Evolutionary conservation across 2,888 invertebrate genomes (phyloP).

Genomic region (Tolmerus cingulatus): DNA sequence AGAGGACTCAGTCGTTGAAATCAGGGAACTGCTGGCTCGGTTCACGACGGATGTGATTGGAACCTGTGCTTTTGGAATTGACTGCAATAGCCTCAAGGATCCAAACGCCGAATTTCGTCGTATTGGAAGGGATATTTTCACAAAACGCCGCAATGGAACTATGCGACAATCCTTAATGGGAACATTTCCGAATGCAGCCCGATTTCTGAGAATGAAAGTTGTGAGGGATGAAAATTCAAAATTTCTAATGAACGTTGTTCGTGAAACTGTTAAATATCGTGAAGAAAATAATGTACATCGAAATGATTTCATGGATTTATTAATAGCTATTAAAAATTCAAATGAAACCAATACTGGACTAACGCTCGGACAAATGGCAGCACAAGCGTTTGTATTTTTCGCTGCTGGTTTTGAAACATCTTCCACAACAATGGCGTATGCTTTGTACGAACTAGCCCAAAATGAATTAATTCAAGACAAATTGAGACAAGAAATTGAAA

Average conservation of each 20-base stretch:
- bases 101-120: slow-evolving; percentile 58
- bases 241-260: slow-evolving; percentile 53
- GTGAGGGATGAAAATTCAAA: background rate
- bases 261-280: slow-evolving; percentile 52
- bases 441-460: slow-evolving; percentile 65
- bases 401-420: slow-evolving; percentile 68
- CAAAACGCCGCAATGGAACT: background rate
- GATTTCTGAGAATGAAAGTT: slow-evolving; percentile 37
- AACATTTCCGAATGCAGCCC: slow-evolving; percentile 12
- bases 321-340: slow-evolving; percentile 53
- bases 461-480: slow-evolving; percentile 64
- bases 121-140: slow-evolving; percentile 51
- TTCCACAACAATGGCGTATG: slow-evolving; percentile 64
- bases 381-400: slow-evolving; percentile 68
- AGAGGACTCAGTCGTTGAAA: slow-evolving; percentile 55
- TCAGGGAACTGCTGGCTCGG: slow-evolving; percentile 61
- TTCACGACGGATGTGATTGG: slow-evolving; percentile 66
- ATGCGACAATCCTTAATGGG: slow-evolving; percentile 48
- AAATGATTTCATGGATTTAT: slow-evolving; percentile 55
- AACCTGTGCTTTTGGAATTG: slow-evolving; percentile 63
- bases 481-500: slow-evolving; percentile 62
- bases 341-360: slow-evolving; percentile 50
- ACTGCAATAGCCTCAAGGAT: slow-evolving; percentile 62
- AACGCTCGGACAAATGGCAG: slow-evolving; percentile 63
- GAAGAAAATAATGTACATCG: slow-evolving; percentile 53